Conservation (phyloP, 1,140 invertebrate species). For the Tetramorium simillimum region DNA sequence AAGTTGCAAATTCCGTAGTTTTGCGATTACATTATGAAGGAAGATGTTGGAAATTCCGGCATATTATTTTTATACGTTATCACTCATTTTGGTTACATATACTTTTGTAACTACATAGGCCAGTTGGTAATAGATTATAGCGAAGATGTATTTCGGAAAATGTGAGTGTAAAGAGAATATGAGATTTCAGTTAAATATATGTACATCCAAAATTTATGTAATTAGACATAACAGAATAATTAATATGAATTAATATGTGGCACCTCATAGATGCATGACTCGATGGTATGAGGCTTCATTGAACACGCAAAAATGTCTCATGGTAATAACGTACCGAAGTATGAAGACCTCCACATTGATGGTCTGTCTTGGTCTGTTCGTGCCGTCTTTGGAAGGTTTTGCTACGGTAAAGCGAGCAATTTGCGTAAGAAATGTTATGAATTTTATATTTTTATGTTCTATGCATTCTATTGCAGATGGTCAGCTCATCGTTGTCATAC, state of each 20-base stretch:
- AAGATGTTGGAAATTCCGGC: neutral
- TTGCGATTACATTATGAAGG: neutral
- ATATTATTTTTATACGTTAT: constrained; percentile 12
- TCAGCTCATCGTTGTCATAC: constrained; percentile 37
- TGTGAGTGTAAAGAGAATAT: constrained; percentile 22
- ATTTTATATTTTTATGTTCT: constrained; percentile 3
- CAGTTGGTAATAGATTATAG: constrained; percentile 64
- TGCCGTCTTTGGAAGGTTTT: constrained; percentile 15
- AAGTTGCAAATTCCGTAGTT: neutral
- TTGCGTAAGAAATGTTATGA: neutral
- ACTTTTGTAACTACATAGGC: constrained; percentile 38
- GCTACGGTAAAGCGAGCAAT: constrained; percentile 35
- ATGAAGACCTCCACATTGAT: constrained; percentile 24
- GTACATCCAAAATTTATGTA: neutral
- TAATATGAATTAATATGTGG: neutral
- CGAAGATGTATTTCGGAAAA: constrained; percentile 45
- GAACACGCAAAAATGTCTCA: neutral
- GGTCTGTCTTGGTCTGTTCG: neutral
- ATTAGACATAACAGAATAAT: neutral
- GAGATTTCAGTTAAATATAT: neutral
- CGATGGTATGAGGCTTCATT: constrained; percentile 41
- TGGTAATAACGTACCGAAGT: constrained; percentile 38
- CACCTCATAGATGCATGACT: constrained; percentile 5
- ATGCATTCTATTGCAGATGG: constrained; percentile 28
- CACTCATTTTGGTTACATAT: constrained; percentile 55